Evolutionary conservation across 2,113 vertebrate species (phyloP), one percentile per base, ranked within the genome.

Genomic region (Apistogramma diplotaenia): DNA sequence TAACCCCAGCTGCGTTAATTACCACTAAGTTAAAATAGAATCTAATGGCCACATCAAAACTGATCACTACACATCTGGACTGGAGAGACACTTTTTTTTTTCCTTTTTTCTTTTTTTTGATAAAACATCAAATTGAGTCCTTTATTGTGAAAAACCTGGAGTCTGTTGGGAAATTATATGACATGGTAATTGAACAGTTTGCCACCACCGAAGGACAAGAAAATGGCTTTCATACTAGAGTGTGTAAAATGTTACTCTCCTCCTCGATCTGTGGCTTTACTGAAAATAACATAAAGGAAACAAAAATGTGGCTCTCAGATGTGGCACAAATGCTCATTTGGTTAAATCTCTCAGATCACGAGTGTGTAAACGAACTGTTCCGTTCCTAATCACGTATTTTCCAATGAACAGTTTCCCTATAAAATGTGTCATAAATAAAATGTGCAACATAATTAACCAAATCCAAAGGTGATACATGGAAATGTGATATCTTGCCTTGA

Each of bases 161-260:
- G 37, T 53, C 60, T 62, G 31, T 53, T 72, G 72, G 59, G 79
- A 71, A 85, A 82, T 78, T 55, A 71, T 43, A 77, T 79, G 65
- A 77, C 76, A 85, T 84, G 62, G 85, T 76, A 82, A 74, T 74
- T 73, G 75, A 86, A 84, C 15, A 46, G 33, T 49, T 71, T 70
- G 53, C 35, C 13, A 73, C 74, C 40, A 49, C 71, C 71, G 59
- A 81, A 86, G 79, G 82, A 85, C 79, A 79, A 57, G 53, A 56
- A 25, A 33, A 77, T 21, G 60, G 0, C 55, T 78, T 82, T 79
- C 25, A 25, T 55, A 29, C 40, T 6, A 46, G 23, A 10, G 16
- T 19, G 33, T 54, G 43, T 80, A 55, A 81, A 81, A 78, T 75
- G 37, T 83, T 71, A 18, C 49, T 74, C 46, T 84, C 25, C 1